These are phyloP conservation scores for Abramis brama DNA, from an alignment of 2,113 vertebrate genomes.

Conservation along the genomic window DNA sequence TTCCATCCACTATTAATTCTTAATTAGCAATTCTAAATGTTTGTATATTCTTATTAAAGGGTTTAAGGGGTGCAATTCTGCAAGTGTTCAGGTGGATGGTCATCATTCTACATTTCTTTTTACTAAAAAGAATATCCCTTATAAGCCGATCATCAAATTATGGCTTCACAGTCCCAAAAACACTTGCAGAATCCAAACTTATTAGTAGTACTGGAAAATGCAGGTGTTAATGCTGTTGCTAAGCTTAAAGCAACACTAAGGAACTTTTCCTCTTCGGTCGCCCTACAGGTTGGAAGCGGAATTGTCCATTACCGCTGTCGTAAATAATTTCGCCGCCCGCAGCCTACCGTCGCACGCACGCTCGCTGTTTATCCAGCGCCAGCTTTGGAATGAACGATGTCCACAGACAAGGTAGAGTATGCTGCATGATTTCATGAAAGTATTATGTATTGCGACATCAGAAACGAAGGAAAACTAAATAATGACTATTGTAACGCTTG, in stretches of 20 bases:
- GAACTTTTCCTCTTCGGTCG: too few relatives aligned
- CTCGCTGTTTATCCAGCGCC: too few relatives aligned
- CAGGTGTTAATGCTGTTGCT: constrained; percentile 18
- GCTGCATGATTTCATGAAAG: too few relatives aligned
- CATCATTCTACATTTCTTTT: constrained; percentile 7
- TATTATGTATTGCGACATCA: too few relatives aligned
- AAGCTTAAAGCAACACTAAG: background rate
- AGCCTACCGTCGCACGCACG: too few relatives aligned
- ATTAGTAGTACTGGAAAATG: constrained; percentile 18
- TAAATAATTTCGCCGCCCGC: too few relatives aligned
- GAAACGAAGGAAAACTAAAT: too few relatives aligned
- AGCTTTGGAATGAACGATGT: too few relatives aligned
- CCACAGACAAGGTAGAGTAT: too few relatives aligned
- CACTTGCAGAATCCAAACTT: constrained; percentile 40
- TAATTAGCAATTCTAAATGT: background rate
- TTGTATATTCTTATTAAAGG: background rate
- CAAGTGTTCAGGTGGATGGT: constrained; percentile 9
- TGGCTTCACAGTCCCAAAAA: constrained; percentile 14
- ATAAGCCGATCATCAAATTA: background rate
- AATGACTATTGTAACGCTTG: too few relatives aligned
- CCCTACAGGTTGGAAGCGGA: too few relatives aligned
- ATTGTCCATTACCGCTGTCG: too few relatives aligned
- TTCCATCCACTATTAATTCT: background rate
- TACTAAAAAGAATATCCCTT: background rate
- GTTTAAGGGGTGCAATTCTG: background rate